Conservation (phyloP, 1,140 invertebrate species). For the Geopemphigus sp. region DNA sequence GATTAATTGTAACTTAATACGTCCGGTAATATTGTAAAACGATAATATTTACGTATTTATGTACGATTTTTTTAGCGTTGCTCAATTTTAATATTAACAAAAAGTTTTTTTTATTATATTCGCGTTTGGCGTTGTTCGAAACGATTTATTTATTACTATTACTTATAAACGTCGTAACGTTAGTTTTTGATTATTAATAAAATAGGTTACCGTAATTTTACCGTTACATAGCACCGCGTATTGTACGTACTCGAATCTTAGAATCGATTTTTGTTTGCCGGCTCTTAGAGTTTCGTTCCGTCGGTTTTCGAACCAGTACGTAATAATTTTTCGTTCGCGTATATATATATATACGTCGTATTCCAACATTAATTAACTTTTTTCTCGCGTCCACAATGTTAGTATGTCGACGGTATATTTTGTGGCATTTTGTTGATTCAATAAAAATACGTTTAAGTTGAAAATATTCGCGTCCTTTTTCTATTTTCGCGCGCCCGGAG, state of each 20-base stretch:
- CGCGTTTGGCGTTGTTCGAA: constrained; percentile 11
- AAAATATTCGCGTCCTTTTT: background rate
- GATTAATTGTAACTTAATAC: constrained; percentile 19
- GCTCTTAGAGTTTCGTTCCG: constrained; percentile 25
- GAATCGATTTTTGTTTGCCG: background rate
- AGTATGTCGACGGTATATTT: constrained; percentile 22
- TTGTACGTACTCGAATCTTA: constrained; percentile 14
- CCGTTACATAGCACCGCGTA: background rate
- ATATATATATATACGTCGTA: background rate
- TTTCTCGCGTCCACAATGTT: constrained; percentile 18
- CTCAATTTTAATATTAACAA: constrained; percentile 41
- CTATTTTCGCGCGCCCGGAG: too few species aligned
- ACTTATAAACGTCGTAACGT: background rate
- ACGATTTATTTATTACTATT: constrained; percentile 13
- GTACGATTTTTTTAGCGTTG: constrained; percentile 30
- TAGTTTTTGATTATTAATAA: constrained; percentile 9
- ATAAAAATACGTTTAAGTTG: constrained; percentile 15
- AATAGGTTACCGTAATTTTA: constrained; percentile 14
- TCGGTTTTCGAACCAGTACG: background rate
- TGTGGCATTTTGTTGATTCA: constrained; percentile 19
- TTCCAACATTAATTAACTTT: constrained; percentile 14
- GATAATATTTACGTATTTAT: constrained; percentile 17
- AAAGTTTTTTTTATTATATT: constrained; percentile 25
- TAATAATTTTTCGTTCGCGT: background rate
- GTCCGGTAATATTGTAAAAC: constrained; percentile 19